Conservation (phyloP, 2,113 vertebrate genomes). For the Dunckerocampus dactyliophorus region DNA sequence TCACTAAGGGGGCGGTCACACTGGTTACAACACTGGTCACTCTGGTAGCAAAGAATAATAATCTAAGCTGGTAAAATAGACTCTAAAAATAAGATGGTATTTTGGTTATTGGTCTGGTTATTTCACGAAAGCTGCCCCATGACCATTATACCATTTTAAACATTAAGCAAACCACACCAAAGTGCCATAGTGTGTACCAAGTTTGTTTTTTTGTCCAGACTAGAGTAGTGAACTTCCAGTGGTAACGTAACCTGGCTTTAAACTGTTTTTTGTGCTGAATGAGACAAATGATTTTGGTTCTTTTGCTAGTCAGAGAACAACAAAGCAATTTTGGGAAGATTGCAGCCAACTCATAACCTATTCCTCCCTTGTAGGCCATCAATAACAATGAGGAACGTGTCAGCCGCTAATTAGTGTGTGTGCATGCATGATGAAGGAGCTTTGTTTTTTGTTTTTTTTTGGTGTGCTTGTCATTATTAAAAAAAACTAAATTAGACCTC, state of each 20-base stretch:
- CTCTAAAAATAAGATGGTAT: no score
- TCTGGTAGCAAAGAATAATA: no score
- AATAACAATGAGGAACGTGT: slow-evolving; percentile 49
- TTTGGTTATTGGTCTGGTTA: no score
- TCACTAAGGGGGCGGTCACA: no score
- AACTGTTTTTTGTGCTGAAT: background rate
- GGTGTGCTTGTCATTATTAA: slow-evolving; percentile 18
- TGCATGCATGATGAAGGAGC: slow-evolving; percentile 2
- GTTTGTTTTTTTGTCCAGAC: no score
- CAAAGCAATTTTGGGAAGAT: slow-evolving; percentile 23
- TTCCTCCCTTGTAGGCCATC: slow-evolving; percentile 42
- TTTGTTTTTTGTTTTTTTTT: slow-evolving; percentile 3
- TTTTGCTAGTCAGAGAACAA: slow-evolving; percentile 3
- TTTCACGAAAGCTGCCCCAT: no score
- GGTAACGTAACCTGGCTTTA: background rate
- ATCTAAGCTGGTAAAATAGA: no score
- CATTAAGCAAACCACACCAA: no score
- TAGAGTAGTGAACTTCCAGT: no score
- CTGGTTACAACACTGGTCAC: no score
- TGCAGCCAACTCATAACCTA: slow-evolving; percentile 22
- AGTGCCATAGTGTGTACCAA: no score
- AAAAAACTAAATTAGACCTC: slow-evolving; percentile 27
- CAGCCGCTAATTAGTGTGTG: slow-evolving; percentile 44
- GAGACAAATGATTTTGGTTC: background rate
- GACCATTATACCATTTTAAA: no score